Conservation (phyloP, 2,113 vertebrate species). For the Genyomyrus donnyi region DNA sequence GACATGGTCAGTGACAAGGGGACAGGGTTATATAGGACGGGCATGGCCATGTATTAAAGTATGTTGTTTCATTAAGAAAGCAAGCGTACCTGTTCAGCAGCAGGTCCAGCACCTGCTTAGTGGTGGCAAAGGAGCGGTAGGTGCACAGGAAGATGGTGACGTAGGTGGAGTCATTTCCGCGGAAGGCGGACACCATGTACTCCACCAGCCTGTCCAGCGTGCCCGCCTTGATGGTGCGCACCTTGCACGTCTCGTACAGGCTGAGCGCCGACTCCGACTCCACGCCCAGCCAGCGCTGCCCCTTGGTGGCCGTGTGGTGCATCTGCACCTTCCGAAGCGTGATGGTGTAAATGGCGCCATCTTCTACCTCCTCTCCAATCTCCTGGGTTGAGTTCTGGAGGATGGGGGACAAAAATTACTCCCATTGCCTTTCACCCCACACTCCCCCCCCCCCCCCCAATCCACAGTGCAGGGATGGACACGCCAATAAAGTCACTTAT, state of each 20-base stretch:
- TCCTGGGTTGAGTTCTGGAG: slow-evolving; percentile 91
- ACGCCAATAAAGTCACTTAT: not conserved
- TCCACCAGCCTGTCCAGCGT: slow-evolving; percentile 96
- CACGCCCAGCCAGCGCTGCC: slow-evolving; percentile 93
- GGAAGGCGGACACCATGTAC: slow-evolving; percentile 92
- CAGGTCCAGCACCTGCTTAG: slow-evolving; percentile 90
- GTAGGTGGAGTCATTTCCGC: slow-evolving; percentile 91
- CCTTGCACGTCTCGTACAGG: slow-evolving; percentile 93
- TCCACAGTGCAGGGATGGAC: not conserved
- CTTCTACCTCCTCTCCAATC: slow-evolving; percentile 93
- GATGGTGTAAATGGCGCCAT: slow-evolving; percentile 92
- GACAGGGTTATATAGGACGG: not conserved
- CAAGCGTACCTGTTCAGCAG: slow-evolving; percentile 78
- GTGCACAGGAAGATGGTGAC: slow-evolving; percentile 98
- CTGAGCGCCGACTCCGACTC: slow-evolving; percentile 81
- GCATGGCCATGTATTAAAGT: not conserved
- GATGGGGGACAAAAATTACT: not conserved
- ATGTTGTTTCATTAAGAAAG: not conserved
- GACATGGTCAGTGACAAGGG: not conserved
- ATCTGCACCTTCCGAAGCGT: slow-evolving; percentile 89
- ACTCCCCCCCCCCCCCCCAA: not conserved
- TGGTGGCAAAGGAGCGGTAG: slow-evolving; percentile 87
- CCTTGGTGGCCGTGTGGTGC: slow-evolving; percentile 82
- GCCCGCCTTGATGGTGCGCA: slow-evolving; percentile 91
- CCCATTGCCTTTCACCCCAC: not conserved